Base-by-base conservation (phyloP, 2,797 vertebrate species). In the Argentina silus region DNA sequence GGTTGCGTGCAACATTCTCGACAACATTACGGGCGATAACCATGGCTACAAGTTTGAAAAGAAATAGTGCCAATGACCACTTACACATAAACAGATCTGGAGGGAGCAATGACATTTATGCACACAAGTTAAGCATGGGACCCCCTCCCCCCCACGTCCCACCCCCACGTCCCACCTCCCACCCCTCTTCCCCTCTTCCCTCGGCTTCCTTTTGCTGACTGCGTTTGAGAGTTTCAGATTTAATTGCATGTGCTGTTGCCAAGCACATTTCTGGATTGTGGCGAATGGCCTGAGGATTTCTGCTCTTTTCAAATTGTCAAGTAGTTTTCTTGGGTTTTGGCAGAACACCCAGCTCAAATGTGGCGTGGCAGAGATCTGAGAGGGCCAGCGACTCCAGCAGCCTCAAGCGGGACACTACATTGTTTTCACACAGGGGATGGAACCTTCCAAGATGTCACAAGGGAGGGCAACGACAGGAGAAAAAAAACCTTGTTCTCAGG, bases 301-400 rank as follows among this genome's bases (percentile, higher is more conserved):
- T 72, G 79, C 76, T 80, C 76, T 87, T 81, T 81, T 82, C 80
- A 81, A 80, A 78, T 74, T 75, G 81, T 85, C 77, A 73, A 83
- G 79, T 79, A 75, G 79, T 78, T 81, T 4, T 78, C 79, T 79
- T 69, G 69, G 75, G 77, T 78, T 82, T 87, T 85, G 85, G 85
- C 80, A 71, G 75, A 60, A 53, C 59, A 14, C 67, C 75, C 80
- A 79, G 76, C 69, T 82, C 73, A 82, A 85, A 87, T 83, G 78
- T 78, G 80, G 81, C 75, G 60, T 81, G 71, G 78, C 56, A 11
- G 70, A 77, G 77, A 84, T 82, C 77, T 74, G 66, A 84, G 72
- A 79, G 81, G 27, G 69, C 72, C 80, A 82, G 79, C 63, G 74
- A 63, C 75, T 67, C 42, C 71, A 73, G 77, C 60, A 70, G 67